A percentile compares a stretch with the other conserved stretches of the same genome.
Conservation (phyloP, 2,888 invertebrate species). For the Ectemnius lituratus region DNA sequence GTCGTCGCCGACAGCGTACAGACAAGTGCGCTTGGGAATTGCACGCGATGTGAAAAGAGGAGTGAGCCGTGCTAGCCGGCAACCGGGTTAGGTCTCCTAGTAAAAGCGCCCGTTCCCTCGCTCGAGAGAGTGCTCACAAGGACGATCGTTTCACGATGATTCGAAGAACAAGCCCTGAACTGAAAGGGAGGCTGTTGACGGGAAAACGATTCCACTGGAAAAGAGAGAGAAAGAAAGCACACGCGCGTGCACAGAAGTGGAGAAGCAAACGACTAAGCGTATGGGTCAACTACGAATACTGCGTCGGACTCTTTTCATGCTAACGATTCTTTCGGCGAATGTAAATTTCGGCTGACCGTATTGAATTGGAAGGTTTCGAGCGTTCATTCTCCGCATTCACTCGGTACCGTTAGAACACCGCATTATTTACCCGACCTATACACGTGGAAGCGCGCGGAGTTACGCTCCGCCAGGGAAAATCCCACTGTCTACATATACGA, state of each 20-base stretch:
- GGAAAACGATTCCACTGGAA: background rate
- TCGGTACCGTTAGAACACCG: background rate
- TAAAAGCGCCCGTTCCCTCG: constrained; percentile 7
- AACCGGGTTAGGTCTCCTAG: too few species aligned
- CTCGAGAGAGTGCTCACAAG: constrained; percentile 39
- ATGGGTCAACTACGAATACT: constrained; percentile 4
- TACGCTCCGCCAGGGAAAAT: too few species aligned
- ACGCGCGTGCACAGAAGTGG: background rate
- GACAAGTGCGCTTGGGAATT: constrained; percentile 63
- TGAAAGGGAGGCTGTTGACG: constrained; percentile 26
- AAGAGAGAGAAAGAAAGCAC: constrained; percentile 5
- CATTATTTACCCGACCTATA: background rate
- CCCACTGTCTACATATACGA: too few species aligned
- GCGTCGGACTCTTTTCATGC: constrained; percentile 5
- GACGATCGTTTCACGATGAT: constrained; percentile 26
- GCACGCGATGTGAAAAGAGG: constrained; percentile 55
- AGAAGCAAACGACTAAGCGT: constrained; percentile 15
- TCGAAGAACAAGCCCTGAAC: constrained; percentile 4
- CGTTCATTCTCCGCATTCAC: background rate
- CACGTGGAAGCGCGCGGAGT: too few species aligned
- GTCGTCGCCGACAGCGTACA: constrained; percentile 51
- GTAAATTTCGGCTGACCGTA: constrained; percentile 4
- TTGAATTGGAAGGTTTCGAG: background rate
- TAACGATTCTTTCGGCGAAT: constrained; percentile 5
- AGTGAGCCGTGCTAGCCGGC: background rate